phyloP scores from a whole-genome alignment of 2,888 invertebrate species.

The Minunthozetes semirufus region DNA sequence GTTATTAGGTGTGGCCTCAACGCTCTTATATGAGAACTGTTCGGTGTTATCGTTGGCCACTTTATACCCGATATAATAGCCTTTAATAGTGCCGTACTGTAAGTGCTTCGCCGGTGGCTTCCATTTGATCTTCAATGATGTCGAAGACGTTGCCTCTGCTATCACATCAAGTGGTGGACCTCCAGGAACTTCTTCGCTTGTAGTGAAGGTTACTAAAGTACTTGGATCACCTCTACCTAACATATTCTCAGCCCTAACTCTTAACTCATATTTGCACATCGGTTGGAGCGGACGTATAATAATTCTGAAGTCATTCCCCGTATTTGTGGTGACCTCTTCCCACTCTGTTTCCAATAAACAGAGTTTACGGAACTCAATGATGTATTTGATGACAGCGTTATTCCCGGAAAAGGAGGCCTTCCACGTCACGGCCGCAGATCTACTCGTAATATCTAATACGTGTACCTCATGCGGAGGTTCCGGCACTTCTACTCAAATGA shows the following conservation, averaged over 20 bases:
- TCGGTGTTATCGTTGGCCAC: constrained; percentile 37
- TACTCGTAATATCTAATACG: constrained; percentile 44
- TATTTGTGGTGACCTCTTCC: constrained; percentile 32
- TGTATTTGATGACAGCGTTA: constrained; percentile 47
- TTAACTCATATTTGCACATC: constrained; percentile 47
- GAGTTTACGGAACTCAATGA: constrained; percentile 47
- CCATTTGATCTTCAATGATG: constrained; percentile 39
- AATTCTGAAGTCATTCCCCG: constrained; percentile 43
- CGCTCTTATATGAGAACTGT: constrained; percentile 42
- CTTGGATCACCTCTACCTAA: constrained; percentile 48
- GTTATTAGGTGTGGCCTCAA: constrained; percentile 37
- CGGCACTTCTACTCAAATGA: constrained; percentile 47
- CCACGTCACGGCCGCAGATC: constrained; percentile 47
- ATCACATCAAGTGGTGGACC: constrained; percentile 37
- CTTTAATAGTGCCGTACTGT: constrained; percentile 48
- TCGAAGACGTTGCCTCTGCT: constrained; percentile 37
- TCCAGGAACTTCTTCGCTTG: constrained; percentile 46
- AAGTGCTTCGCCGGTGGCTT: constrained; percentile 46
- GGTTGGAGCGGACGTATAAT: constrained; percentile 45
- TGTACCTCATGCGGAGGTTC: constrained; percentile 47
- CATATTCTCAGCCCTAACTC: constrained; percentile 48
- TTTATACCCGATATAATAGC: constrained; percentile 50
- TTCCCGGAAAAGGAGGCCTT: constrained; percentile 49
- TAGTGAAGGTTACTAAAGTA: constrained; percentile 45
- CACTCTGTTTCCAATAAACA: constrained; percentile 27